Conservation (phyloP, 2,888 invertebrate species). For the Andrena flavipes region DNA sequence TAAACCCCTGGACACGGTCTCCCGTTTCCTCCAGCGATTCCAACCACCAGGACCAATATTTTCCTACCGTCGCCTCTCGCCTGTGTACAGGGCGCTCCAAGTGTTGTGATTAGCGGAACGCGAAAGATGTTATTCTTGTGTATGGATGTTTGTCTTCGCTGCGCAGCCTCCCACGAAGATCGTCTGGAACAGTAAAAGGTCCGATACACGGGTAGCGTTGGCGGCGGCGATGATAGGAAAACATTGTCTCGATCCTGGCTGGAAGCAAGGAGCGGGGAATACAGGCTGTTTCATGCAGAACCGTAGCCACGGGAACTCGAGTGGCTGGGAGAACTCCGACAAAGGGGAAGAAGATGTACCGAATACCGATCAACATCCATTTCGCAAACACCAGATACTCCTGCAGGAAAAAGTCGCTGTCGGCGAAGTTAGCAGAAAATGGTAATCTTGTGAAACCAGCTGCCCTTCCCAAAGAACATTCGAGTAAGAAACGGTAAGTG, state of each 20-base stretch:
- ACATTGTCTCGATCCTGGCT: constrained; percentile 36
- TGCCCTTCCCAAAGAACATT: no score
- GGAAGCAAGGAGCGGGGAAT: neutral
- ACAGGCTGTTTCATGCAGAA: neutral
- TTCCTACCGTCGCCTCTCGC: constrained; percentile 70
- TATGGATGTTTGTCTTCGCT: constrained; percentile 81
- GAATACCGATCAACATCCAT: no score
- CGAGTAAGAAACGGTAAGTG: no score
- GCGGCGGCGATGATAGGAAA: constrained; percentile 57
- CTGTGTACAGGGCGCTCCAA: constrained; percentile 52
- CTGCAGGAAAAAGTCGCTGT: neutral
- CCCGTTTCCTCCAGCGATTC: constrained; percentile 48
- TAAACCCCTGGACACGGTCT: neutral
- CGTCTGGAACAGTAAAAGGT: constrained; percentile 74
- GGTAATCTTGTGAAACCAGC: no score
- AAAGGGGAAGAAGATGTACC: neutral
- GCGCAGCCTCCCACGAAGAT: constrained; percentile 75
- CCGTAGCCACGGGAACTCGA: neutral
- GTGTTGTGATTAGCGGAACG: constrained; percentile 77
- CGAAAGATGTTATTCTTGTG: constrained; percentile 80
- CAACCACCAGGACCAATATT: constrained; percentile 65
- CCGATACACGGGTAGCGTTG: constrained; percentile 46
- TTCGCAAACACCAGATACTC: neutral
- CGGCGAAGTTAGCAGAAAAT: neutral
- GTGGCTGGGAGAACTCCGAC: neutral